These are phyloP conservation scores for Triplophysa rosa DNA, from an alignment of 2,113 vertebrate species.

Conservation along the genomic window DNA sequence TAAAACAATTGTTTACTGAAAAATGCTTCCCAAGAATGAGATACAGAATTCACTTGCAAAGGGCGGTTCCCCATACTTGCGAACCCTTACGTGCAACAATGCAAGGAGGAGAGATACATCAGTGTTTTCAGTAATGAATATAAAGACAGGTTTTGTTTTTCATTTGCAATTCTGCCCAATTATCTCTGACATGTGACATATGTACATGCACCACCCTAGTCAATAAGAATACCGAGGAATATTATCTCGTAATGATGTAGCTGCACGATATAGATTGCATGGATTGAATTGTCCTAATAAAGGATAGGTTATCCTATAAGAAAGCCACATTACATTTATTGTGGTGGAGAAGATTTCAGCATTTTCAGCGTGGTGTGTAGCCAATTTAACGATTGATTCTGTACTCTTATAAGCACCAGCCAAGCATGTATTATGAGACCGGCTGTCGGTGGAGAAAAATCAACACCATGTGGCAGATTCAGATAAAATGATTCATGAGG, in stretches of 20 bases:
- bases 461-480: slow-evolving; percentile 50
- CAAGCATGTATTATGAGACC: slow-evolving; percentile 51
- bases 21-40: not conserved
- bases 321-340: slow-evolving; percentile 31
- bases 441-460: slow-evolving; percentile 49
- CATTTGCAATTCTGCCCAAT: slow-evolving; percentile 10
- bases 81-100: not conserved
- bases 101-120: not conserved
- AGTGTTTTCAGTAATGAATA: slow-evolving; percentile 19
- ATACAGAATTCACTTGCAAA: not conserved
- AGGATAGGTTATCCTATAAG: slow-evolving; percentile 34
- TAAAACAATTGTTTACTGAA: too few relatives aligned
- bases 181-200: slow-evolving; percentile 34
- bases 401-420: slow-evolving; percentile 45
- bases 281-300: slow-evolving; percentile 44
- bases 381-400: slow-evolving; percentile 54
- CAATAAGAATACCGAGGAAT: slow-evolving; percentile 25
- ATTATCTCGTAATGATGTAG: slow-evolving; percentile 33
- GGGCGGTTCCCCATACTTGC: not conserved
- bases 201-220: slow-evolving; percentile 25
- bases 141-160: slow-evolving; percentile 17
- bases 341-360: slow-evolving; percentile 23
- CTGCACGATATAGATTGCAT: slow-evolving; percentile 3
- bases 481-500: slow-evolving; percentile 56
- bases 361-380: slow-evolving; percentile 27